Evolutionary conservation across 1,140 invertebrate genomes (phyloP), one percentile per base, ranked within the genome.

Genomic region (Lysiphlebus fabarum): DNA sequence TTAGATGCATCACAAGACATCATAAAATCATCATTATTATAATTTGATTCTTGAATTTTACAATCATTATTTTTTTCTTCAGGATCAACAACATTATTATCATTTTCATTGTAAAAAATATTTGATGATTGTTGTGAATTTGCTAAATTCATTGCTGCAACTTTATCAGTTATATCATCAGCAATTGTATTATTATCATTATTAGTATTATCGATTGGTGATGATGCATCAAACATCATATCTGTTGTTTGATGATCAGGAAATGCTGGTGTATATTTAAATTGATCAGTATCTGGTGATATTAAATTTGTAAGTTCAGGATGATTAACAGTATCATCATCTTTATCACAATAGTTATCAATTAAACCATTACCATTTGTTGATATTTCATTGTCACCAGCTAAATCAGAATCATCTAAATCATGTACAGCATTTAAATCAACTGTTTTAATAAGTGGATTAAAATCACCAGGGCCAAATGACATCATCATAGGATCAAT

Each of bases 401-500:
- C 79, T 14, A 86, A 70, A 68, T 85, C 82, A 42, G 75, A 78
- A 41, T 85, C 84, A 6, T 80, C 82, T 41, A 87, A 66, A 37
- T 79, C 74, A 60, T 87, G 86, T 9, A 87, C 84, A 55, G 84
- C 84, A 67, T 87, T 87, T 4, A 86, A 69, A 68, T 87, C 86
- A 9, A 85, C 81, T 43, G 78, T 76, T 60, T 79, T 79, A 4
- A 83, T 79, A 64, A 83, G 82, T 9, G 82, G 80, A 64, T 84
- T 81, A 59, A 85, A 81, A 63, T 86, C 83, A 58, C 83, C 82
- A 45, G 86, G 85, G 51, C 86, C 85, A 63, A 86, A 84, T 9
- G 86, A 87, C 82, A 86, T 86, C 11, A 84, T 82, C 86, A 88
- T 88, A 7, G 85, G 84, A 76, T 87, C 83, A 59, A 80, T 71